Base-by-base conservation (phyloP, 2,113 vertebrate species). In the Grallaria varia region DNA sequence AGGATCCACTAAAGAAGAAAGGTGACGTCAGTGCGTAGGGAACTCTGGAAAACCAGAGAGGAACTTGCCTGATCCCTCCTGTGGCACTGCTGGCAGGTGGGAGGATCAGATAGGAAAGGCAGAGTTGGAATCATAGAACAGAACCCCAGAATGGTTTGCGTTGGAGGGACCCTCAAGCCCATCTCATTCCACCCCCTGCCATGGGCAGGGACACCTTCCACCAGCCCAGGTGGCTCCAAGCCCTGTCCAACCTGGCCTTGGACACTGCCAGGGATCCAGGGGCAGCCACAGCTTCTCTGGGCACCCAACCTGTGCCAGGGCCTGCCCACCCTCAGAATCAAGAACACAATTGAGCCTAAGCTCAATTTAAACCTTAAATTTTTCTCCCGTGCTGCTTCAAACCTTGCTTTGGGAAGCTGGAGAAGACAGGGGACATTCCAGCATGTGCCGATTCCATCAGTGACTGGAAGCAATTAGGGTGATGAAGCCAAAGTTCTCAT, bases 131-230 rank as follows among this genome's bases (percentile, higher is more conserved):
- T 52, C 33, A 33, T 1, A 10, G 33, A 12, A 44, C 8, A 20
- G 37, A 50, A 74, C 59, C 30, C 4, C 12, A 50, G 14, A 33
- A 28, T 66, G 27, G 6, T 7, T 64, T 33, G 18, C 3, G 31
- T 8, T 5, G 8, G 12, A 44, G 10, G 24, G 14, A 31, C 17
- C 42, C 33, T 1, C 22, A 56, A 64, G 0, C 11, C 12, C 67
- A 27, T 1, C 42, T 12, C 12, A 0, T 15, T 0, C 31, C 35
- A 42, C 6, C 11, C 24, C 40, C 14, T 72, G 25, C 14, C 42
- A 31, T 20, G 17, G 59, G 4, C 66, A 56, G 56, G 30, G 35
- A 37, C 67, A 31, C 21, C 21, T 88, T 0, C 35, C 50, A 64
- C 50, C 18, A 0, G 25, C 50, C 58, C 75, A 73, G 64, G 42